A percentile compares a stretch with the other conserved stretches of the same genome.
Conservation (phyloP, 1,140 invertebrate genomes). For the Arion vulgaris region DNA sequence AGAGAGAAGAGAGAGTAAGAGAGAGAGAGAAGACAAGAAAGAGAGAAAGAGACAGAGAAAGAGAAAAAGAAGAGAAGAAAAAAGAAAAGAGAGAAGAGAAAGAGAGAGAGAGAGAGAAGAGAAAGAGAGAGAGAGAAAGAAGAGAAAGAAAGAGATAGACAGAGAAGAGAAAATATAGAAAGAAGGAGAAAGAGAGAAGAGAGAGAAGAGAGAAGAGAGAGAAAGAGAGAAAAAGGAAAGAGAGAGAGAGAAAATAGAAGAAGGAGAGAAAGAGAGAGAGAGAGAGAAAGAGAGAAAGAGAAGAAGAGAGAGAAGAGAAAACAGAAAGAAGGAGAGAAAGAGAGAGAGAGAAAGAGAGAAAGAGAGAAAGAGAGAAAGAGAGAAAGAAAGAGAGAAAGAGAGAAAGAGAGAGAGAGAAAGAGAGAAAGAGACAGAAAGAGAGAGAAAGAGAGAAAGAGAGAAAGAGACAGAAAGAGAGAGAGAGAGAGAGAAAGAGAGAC, state of each 20-base stretch:
- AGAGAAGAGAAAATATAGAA: too few relatives aligned
- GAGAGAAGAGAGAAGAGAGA: conserved; percentile 3
- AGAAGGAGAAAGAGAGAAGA: conserved; percentile 2
- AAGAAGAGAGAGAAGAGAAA: neutral
- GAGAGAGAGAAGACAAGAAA: too few relatives aligned
- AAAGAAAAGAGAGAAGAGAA: conserved; percentile 9
- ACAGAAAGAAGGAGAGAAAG: too few relatives aligned
- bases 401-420: neutral
- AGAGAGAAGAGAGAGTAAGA: too few relatives aligned
- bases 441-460: conserved; percentile 17
- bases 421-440: neutral
- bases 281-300: neutral
- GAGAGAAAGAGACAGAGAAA: neutral
- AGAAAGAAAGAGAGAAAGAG: neutral
- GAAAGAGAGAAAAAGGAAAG: neutral
- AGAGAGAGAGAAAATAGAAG: too few relatives aligned
- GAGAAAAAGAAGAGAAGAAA: conserved; percentile 14
- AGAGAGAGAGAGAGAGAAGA: conserved; percentile 32
- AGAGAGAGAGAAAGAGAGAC: neutral
- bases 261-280: neutral
- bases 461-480: neutral
- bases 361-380: conserved; percentile 4
- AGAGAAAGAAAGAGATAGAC: neutral
- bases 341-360: conserved; percentile 23
- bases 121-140: neutral